Evolutionary conservation across 2,888 invertebrate genomes (phyloP), one percentile per base, ranked within the genome.

Genomic region (Lithophane socia): DNA sequence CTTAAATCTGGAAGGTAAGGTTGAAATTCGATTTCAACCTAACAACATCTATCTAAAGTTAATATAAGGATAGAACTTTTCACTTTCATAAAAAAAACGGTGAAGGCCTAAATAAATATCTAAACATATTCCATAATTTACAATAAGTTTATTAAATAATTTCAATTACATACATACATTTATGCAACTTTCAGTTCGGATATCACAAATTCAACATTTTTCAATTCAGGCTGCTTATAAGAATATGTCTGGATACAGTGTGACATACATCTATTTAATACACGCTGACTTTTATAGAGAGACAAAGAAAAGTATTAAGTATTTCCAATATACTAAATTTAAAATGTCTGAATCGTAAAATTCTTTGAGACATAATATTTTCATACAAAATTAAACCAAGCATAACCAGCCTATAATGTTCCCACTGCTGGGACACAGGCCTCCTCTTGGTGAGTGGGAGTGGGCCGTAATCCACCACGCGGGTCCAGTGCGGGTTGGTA

Each of bases 101-200:
- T 67, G 37, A 67, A 67, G 1, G 16, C 44, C 60, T 68, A 63
- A 85, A 83, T 82, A 75, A 82, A 86, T 73, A 83, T 83, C 79
- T 60, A 75, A 83, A 83, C 71, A 73, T 86, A 86, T 83, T 83
- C 83, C 44, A 83, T 83, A 86, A 74, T 82, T 77, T 78, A 86
- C 42, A 80, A 75, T 77, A 77, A 37, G n/a, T 83, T 83, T 83
- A 86, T 77, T 86, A 82, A 86, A 73, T 73, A 82, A 71, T 73
- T 82, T 71, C 49, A 68, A 64, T 83, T 82, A 78, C 84, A 83
- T 74, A 86, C 64, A 73, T 63, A 86, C 73, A 71, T 68, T 66
- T 63, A 83, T 83, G 86, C 74, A 79, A 83, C 86, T 83, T 83
- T 84, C 83, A 86, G 84, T 83, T 75, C 44, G 56, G 65, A 69